A percentile compares a stretch with the other conserved stretches of the same genome.
These are phyloP conservation scores for Lysandra coridon DNA, from an alignment of 2,888 invertebrate genomes.

Conservation along the genomic window DNA sequence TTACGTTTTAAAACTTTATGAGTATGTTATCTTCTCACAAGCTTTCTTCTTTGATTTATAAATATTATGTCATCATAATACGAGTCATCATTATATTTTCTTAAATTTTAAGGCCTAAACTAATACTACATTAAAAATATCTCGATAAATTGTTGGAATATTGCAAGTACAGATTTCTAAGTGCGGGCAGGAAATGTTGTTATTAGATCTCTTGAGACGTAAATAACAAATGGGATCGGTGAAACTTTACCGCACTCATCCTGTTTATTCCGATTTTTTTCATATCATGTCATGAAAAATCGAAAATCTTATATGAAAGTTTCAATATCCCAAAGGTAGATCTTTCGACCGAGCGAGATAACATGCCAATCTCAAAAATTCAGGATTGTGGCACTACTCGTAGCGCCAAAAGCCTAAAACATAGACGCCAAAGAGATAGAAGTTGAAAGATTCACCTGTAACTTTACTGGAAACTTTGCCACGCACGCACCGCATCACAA, in stretches of 20 bases:
- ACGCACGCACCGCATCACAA: no score
- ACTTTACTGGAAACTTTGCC: not conserved
- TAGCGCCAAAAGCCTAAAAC: conserved; percentile 23
- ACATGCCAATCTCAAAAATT: no score
- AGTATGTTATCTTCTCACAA: not conserved
- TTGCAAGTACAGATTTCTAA: conserved; percentile 37
- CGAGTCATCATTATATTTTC: not conserved
- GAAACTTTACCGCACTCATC: conserved; percentile 66
- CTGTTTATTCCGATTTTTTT: conserved; percentile 61
- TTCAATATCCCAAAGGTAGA: no score
- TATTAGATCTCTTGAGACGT: conserved; percentile 67
- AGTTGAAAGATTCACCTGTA: not conserved
- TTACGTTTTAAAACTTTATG: not conserved
- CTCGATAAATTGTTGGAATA: conserved; percentile 25
- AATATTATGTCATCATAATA: not conserved
- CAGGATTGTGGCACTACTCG: no score
- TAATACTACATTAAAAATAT: conserved; percentile 3
- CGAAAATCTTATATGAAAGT: no score
- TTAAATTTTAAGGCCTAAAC: not conserved
- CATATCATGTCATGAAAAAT: conserved; percentile 33
- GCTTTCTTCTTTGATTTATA: not conserved
- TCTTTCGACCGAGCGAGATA: no score
- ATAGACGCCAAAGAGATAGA: not conserved
- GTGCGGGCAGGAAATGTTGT: conserved; percentile 59
- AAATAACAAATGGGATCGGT: conserved; percentile 71